Evolutionary conservation across 1,140 invertebrate species (phyloP), one percentile per base, ranked within the genome.

Genomic region (Aphelenchoides avenae): DNA sequence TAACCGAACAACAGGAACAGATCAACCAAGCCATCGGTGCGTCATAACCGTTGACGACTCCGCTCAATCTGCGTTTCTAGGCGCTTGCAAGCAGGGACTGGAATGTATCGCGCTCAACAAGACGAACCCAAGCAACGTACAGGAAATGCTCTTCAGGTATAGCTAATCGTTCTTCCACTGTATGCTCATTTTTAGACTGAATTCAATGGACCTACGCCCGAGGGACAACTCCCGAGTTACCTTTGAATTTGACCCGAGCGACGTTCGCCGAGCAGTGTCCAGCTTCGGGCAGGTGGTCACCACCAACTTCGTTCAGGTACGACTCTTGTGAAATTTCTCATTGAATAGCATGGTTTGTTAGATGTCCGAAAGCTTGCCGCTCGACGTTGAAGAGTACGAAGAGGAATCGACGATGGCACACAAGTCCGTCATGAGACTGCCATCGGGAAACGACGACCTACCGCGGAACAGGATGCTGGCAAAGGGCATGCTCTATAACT

Each of bases 211-310:
- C 24, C 4, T 51, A 22, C 3, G 48, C n/a, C 48, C 48, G 3
- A 51, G 26, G 51, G 48, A 51, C 15, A 44, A n/a, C 18, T 42
- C 48, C n/a, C 40, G 51, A 18, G 51, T 51, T 5, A 46, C 51
- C 20, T 51, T 51, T 46, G 48, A 51, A 49, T 51, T 50, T 15
- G 48, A 51, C 26, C 48, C 48, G 3, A 51, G 48, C 51, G 48
- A 51, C n/a, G 22, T 51, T 20, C 26, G 48, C 3, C 48, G 48
- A 51, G n/a, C 20, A 13, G 51, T 51, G 15, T 46, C 43, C 13
- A 34, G 26, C 15, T 46, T 46, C 34, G 43, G 43, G 4, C 15
- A 30, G 5, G 15, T 46, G 15, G 34, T 26, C 13, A 13, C 43
- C 15, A 30, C 15, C 15, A 30, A 46, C 15, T 15, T 18, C 26